Evolutionary conservation across 2,113 vertebrate species (phyloP).

Genomic region (Telmatochromis sp.): DNA sequence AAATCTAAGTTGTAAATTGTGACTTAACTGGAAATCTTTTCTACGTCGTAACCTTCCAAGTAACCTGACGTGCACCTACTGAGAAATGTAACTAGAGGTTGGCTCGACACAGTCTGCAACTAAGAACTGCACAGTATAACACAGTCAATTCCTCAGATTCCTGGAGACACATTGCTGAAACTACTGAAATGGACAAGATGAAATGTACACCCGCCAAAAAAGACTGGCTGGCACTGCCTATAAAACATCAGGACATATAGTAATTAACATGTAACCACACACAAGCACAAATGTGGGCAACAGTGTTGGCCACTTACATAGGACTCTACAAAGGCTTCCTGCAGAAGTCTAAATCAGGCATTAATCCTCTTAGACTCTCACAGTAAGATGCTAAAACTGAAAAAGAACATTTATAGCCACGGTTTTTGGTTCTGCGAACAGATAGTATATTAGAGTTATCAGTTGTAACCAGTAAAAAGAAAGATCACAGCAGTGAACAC

Average conservation of each 20-base stretch:
- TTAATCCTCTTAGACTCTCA: neutral
- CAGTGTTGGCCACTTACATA: neutral
- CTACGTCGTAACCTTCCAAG: neutral
- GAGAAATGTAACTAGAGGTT: neutral
- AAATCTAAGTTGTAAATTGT: neutral
- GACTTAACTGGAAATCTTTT: neutral
- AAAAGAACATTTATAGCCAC: neutral
- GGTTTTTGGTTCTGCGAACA: neutral
- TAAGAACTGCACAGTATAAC: neutral
- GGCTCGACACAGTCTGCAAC: neutral
- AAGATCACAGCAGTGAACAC: neutral
- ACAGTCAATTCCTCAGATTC: neutral
- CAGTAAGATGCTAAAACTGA: neutral
- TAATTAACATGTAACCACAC: neutral
- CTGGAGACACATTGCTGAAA: neutral
- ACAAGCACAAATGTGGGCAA: neutral
- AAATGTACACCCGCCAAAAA: fast-evolving
- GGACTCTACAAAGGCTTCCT: neutral
- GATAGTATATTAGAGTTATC: neutral
- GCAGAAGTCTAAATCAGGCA: neutral
- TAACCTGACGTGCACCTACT: neutral
- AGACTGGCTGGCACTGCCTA: neutral
- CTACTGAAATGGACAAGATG: neutral
- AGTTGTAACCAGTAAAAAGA: neutral
- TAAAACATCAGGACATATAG: neutral